Percentiles rank a stretch among this genome's conserved stretches.
These are phyloP conservation scores for Arion vulgaris DNA, from an alignment of 1,140 invertebrate species.

Conservation along the genomic window DNA sequence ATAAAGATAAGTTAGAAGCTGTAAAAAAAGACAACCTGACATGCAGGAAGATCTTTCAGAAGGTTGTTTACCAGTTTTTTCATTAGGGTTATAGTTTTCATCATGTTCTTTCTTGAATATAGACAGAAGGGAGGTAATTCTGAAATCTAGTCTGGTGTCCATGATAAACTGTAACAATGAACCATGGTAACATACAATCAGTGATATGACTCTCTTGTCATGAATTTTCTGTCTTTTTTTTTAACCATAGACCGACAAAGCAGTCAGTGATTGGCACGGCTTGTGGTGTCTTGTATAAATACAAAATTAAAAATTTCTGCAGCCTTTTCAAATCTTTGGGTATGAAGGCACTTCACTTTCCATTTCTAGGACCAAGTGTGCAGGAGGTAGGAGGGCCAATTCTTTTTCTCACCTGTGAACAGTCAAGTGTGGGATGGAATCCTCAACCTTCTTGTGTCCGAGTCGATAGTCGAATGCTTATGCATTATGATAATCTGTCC, in stretches of 20 bases:
- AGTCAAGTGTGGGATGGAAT: too few relatives aligned
- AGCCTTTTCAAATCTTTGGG: too few relatives aligned
- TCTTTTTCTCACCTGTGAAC: too few relatives aligned
- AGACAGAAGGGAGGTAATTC: conserved; percentile 95
- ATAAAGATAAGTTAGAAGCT: neutral
- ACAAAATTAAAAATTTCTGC: too few relatives aligned
- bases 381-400: too few relatives aligned
- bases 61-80: conserved; percentile 28
- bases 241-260: too few relatives aligned
- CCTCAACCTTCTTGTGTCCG: too few relatives aligned
- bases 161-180: conserved; percentile 87
- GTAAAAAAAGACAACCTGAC: neutral
- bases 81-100: conserved; percentile 48
- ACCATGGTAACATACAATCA: conserved; percentile 2
- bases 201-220: neutral
- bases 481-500: too few relatives aligned
- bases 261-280: too few relatives aligned
- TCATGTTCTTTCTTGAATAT: conserved; percentile 90
- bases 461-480: too few relatives aligned
- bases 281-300: neutral
- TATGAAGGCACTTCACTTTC: too few relatives aligned
- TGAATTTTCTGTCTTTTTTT: neutral
- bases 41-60: neutral
- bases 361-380: too few relatives aligned
- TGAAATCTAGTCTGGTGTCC: conserved; percentile 95